Evolutionary conservation across 2,113 vertebrate genomes (phyloP).

Genomic region (Butastur rufipennis): DNA sequence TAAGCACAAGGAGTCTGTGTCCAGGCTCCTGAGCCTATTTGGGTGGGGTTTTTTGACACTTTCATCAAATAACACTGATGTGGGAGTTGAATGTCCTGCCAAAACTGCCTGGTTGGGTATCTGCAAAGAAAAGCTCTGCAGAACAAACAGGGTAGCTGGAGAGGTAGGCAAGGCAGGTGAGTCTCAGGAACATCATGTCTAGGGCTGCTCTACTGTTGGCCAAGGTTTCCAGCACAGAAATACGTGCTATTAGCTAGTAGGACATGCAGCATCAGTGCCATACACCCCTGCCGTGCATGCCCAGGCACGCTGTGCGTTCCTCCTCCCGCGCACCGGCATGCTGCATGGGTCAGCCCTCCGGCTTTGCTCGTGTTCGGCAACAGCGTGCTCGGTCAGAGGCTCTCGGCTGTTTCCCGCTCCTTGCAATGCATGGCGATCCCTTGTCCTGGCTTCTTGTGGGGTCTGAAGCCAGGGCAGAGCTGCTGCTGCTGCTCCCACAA

Average conservation of each 20-base stretch:
- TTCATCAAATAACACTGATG: not conserved
- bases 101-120: not conserved
- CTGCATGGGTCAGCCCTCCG: not conserved
- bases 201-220: not conserved
- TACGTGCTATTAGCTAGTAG: not conserved
- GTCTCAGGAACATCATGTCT: not conserved
- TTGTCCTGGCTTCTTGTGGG: not conserved
- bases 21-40: not conserved
- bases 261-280: too few species aligned
- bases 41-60: not conserved
- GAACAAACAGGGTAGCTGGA: not conserved
- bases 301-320: not conserved
- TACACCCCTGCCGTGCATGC: not conserved
- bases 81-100: not conserved
- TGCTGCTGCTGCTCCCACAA: not conserved
- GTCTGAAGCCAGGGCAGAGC: not conserved
- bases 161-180: not conserved
- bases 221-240: not conserved
- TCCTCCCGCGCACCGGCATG: accelerated
- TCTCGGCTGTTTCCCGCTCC: not conserved
- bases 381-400: accelerated
- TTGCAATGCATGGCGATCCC: not conserved
- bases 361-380: not conserved
- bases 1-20: not conserved
- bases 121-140: not conserved